Evolutionary conservation across 2,888 invertebrate species (phyloP), one percentile per base, ranked within the genome.

Genomic region (Parnassius apollo): DNA sequence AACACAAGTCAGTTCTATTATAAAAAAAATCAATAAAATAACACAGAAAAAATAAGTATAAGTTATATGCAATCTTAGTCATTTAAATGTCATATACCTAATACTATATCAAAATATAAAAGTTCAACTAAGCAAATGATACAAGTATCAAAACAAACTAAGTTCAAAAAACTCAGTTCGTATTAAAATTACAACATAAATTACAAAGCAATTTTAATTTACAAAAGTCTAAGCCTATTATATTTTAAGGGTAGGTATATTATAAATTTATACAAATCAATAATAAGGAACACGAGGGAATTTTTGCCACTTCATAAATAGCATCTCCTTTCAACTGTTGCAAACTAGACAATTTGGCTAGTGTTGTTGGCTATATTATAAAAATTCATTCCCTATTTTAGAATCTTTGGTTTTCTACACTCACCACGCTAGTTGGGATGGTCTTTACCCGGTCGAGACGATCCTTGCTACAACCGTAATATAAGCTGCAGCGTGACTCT

Each of bases 321-420:
- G 75, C 69, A 59, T 83, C 81, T 18, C 93, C 89, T 74, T 87
- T 92, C n/a, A 96, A 82, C 75, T 95, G 94, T 0, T 93, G 88
- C 35, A 94, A 92, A 42, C 88, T 74, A 57, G 96, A 94, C 25
- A 96, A 94, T 83, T 94, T 95, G 66, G 93, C 93, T 71, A 94
- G 86, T 58, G 94, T 93, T 0, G 67, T 57, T 25, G 25, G 25
- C 7, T 25, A 25, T 2, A 25, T 25, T 3, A 25, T 25, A 25
- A 25, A 25, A 25, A 2, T 25, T 25, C 2, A 25, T 25, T 2
- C 25, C 25, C 25, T 25, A 4, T 25, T 25, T 25, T 25, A 25
- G 25, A 2, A 4, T 25, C 25, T 25, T 3, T 7, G 25, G 25
- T 25, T 25, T 7, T 25, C 7, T 25, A 25, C 25, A 25, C 25